Conservation (phyloP, 1,140 invertebrate species). For the Maconellicoccus hirsutus region DNA sequence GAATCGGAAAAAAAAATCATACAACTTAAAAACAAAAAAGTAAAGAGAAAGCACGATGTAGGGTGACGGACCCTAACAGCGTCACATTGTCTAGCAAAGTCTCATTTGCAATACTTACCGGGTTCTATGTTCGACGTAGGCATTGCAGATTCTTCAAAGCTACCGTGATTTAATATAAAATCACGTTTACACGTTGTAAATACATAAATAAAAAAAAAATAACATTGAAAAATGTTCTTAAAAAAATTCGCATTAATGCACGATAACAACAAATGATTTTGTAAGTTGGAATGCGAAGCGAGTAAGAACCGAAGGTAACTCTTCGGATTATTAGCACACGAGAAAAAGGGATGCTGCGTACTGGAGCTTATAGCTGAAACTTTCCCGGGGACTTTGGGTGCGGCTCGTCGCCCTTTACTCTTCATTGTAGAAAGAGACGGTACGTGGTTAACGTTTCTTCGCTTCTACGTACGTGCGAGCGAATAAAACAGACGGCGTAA, state of each 20-base stretch:
- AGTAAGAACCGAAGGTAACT: conserved; percentile 17
- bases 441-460: neutral
- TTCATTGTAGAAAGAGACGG: neutral
- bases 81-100: conserved; percentile 7
- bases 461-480: neutral
- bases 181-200: no score
- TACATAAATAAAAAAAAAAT: neutral
- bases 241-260: conserved; percentile 14
- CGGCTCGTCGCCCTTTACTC: conserved; percentile 17
- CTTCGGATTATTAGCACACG: conserved; percentile 18
- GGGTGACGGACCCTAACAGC: neutral
- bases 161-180: no score
- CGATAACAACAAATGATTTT: conserved; percentile 20
- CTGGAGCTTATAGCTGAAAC: conserved; percentile 18
- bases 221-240: neutral
- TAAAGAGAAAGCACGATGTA: neutral
- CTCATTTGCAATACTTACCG: neutral
- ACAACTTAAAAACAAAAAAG: no score
- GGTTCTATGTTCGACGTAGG: neutral
- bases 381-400: conserved; percentile 20
- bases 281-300: conserved; percentile 21
- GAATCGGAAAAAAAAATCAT: no score
- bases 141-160: neutral
- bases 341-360: conserved; percentile 21
- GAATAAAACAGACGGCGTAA: neutral